A percentile compares a stretch with the other conserved stretches of the same genome.
Evolutionary conservation across 2,113 vertebrate genomes (phyloP).

Genomic region (Ptilorrhoa leucosticta): DNA sequence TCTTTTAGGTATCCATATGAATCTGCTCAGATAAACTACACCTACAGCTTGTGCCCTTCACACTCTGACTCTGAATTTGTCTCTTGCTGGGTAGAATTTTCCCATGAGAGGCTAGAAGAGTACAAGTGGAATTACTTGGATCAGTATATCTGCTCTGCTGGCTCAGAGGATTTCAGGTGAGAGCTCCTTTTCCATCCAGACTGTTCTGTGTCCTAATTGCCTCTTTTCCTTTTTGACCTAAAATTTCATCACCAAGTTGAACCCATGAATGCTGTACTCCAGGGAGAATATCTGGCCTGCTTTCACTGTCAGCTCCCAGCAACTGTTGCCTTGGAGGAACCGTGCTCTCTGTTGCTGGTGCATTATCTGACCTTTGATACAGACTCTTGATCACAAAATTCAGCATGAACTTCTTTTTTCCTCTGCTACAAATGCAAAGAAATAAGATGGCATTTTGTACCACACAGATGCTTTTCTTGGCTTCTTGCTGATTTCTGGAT

Average conservation of each 20-base stretch:
- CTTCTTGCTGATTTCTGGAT: slow-evolving; percentile 10
- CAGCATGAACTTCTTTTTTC: background rate
- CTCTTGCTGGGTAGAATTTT: slow-evolving; percentile 96
- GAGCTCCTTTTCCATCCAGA: background rate
- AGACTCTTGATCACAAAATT: background rate
- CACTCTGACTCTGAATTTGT: slow-evolving; percentile 89
- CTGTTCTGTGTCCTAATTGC: slow-evolving; percentile 19
- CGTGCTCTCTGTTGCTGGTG: background rate
- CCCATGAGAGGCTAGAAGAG: slow-evolving; percentile 92
- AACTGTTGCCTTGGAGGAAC: background rate
- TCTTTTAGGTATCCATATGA: slow-evolving; percentile 89
- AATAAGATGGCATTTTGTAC: background rate
- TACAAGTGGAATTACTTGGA: slow-evolving; percentile 99
- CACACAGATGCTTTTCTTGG: background rate
- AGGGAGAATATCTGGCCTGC: slow-evolving; percentile 8
- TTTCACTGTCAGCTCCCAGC: background rate
- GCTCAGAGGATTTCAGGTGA: slow-evolving; percentile 97
- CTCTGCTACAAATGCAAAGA: background rate
- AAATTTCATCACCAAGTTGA: background rate
- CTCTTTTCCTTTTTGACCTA: slow-evolving; percentile 26
- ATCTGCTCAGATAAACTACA: slow-evolving; percentile 93
- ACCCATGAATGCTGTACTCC: background rate
- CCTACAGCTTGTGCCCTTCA: slow-evolving; percentile 93
- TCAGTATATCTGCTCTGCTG: slow-evolving; percentile 97
- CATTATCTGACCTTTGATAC: background rate